A percentile compares a stretch with the other conserved stretches of the same genome.
Evolutionary conservation across 2,113 vertebrate species (phyloP).

Genomic region (Salminus brasiliensis): DNA sequence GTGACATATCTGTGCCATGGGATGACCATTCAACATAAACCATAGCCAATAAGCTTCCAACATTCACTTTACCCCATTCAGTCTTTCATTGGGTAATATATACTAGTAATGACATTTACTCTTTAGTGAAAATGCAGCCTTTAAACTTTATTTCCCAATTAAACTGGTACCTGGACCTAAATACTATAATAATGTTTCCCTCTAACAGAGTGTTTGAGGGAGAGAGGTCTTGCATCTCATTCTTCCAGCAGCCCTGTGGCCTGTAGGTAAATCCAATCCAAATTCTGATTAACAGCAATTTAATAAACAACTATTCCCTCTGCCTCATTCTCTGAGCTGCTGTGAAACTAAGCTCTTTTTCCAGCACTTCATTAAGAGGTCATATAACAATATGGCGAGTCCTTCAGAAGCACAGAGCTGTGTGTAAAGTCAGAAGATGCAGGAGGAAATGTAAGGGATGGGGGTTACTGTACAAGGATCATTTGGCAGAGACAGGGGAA

Average conservation of each 20-base stretch:
- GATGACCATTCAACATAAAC: background rate
- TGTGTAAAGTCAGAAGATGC: conserved; percentile 6
- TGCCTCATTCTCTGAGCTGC: background rate
- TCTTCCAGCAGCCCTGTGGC: conserved; percentile 7
- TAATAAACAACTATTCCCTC: conserved; percentile 27
- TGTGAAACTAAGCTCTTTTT: conserved; percentile 20
- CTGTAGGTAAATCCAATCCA: conserved; percentile 30
- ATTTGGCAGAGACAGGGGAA: background rate
- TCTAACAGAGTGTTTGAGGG: background rate
- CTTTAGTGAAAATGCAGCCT: background rate
- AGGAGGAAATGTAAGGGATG: background rate
- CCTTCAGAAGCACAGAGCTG: background rate
- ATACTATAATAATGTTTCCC: background rate
- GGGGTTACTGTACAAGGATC: background rate
- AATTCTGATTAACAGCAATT: conserved; percentile 37
- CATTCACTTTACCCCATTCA: no score
- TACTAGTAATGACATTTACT: background rate
- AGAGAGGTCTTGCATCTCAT: background rate
- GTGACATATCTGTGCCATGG: background rate
- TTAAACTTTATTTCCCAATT: background rate
- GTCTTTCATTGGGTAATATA: no score
- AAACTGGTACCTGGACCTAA: background rate
- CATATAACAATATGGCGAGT: conserved; percentile 19
- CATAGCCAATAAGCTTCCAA: no score
- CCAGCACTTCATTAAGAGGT: conserved; percentile 32